Evolutionary conservation across 2,113 vertebrate genomes (phyloP), one percentile per base, ranked within the genome.

Genomic region (Clarias macrocephalus): DNA sequence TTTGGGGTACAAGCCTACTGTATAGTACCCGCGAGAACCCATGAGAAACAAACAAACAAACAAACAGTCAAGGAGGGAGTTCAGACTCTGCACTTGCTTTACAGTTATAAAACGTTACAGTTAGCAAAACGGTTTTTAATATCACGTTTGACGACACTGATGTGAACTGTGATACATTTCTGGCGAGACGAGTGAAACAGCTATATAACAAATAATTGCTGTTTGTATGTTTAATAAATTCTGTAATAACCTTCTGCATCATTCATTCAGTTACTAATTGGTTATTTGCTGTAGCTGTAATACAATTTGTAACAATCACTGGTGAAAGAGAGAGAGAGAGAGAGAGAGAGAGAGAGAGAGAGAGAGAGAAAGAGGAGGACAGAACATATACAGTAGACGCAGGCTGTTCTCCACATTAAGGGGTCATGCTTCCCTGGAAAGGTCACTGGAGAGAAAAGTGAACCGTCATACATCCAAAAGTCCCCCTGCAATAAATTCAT

Each of bases 401-500:
- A 68, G 79, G 42, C 73, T 86, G 3, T 10, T 76, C 15, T 54
- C 59, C 66, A 87, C 76, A 63, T 84, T 80, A 59, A 84, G 11
- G 68, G 82, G 52, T 83, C 60, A 70, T 13, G 81, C 73, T 83
- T 75, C 33, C 25, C 28, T 75, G 65, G 54, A 68, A 66, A 81
- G 75, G 83, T 84, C 42, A 79, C 33, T 84, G 81, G 59, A 73
- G 63, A 86, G 25, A 66, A 88, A 75, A 76, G 57, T 57, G 83
- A 62, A 63, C 86, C 72, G 65, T 56, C 81, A 33, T 73, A 54
- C 85, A 83, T 72, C 75, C 30, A 83, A 89, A 87, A 62, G 86
- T 85, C 42, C 76, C 82, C 60, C 88, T 91, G 82, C 68, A 88
- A 91, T 91, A 91, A 93, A 92, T 93, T 92, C 90, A 90, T 88